phyloP scores from a whole-genome alignment of 2,797 vertebrate genomes.

The Xenops minutus region DNA sequence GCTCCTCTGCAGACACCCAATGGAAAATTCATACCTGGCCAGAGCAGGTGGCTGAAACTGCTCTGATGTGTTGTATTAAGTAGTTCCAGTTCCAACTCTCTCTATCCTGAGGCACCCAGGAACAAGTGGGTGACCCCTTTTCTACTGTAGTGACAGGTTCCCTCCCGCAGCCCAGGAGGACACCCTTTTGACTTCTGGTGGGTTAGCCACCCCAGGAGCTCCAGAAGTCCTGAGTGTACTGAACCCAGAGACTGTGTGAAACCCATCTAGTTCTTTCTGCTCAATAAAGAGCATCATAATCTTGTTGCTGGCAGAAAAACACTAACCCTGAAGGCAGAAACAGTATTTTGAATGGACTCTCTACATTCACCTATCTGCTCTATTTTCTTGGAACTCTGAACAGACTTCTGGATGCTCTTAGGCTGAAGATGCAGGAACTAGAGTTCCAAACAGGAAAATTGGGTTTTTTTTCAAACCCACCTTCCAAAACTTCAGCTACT shows the following conservation, averaged over 20 bases:
- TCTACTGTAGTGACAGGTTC: fast-evolving
- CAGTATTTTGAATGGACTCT: neutral
- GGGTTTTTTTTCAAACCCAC: neutral
- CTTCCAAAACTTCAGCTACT: neutral
- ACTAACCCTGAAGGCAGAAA: neutral
- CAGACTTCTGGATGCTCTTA: neutral
- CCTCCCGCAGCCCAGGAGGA: neutral
- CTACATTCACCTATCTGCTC: neutral
- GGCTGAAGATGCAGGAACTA: neutral
- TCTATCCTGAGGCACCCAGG: neutral
- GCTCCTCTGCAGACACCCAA: neutral
- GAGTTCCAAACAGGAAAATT: neutral
- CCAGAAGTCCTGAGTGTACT: neutral
- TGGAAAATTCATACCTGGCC: neutral
- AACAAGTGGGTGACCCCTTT: neutral
- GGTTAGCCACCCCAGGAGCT: neutral
- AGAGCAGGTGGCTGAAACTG: neutral
- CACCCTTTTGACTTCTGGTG: neutral
- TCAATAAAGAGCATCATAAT: neutral
- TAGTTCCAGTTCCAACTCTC: neutral
- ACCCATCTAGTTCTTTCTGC: neutral
- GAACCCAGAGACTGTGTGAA: neutral
- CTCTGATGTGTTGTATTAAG: neutral
- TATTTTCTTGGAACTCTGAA: neutral
- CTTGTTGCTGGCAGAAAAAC: neutral